A percentile compares a stretch with the other conserved stretches of the same genome.
These are phyloP conservation scores for Amiota communis DNA, from an alignment of 2,888 invertebrate species.

Conservation along the genomic window DNA sequence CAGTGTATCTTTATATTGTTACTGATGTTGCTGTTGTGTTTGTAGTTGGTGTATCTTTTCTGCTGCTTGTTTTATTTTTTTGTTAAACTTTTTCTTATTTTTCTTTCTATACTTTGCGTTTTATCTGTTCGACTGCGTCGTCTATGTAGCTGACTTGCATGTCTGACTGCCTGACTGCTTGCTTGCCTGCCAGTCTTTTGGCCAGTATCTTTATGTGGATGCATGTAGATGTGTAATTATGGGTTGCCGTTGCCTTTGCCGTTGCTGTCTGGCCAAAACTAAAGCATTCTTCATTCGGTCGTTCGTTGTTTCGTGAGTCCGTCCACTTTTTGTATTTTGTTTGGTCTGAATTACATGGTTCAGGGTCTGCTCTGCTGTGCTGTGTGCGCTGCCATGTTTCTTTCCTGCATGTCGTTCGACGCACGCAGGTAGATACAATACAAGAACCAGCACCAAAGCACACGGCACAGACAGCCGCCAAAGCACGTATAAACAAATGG, in stretches of 20 bases:
- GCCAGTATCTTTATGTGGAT: constrained; percentile 26
- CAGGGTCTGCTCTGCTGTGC: constrained; percentile 36
- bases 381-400: constrained; percentile 7
- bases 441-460: background rate
- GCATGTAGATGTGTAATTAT: constrained; percentile 52
- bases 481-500: background rate
- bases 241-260: constrained; percentile 38
- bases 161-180: constrained; percentile 22
- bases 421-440: constrained; percentile 50
- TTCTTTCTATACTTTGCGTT: constrained; percentile 2
- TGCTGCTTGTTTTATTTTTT: constrained; percentile 32
- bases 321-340: constrained; percentile 16
- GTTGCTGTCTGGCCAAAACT: constrained; percentile 29
- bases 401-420: constrained; percentile 29
- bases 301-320: constrained; percentile 33
- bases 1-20: constrained; percentile 62
- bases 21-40: constrained; percentile 34
- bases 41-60: constrained; percentile 37
- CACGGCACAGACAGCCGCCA: background rate
- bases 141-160: constrained; percentile 27
- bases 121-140: constrained; percentile 37
- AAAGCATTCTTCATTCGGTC: constrained; percentile 33
- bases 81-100: constrained; percentile 21
- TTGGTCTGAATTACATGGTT: constrained; percentile 45
- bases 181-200: constrained; percentile 33